These are phyloP conservation scores for Agrenia bidenticulata DNA, from an alignment of 2,888 invertebrate genomes.

Conservation along the genomic window DNA sequence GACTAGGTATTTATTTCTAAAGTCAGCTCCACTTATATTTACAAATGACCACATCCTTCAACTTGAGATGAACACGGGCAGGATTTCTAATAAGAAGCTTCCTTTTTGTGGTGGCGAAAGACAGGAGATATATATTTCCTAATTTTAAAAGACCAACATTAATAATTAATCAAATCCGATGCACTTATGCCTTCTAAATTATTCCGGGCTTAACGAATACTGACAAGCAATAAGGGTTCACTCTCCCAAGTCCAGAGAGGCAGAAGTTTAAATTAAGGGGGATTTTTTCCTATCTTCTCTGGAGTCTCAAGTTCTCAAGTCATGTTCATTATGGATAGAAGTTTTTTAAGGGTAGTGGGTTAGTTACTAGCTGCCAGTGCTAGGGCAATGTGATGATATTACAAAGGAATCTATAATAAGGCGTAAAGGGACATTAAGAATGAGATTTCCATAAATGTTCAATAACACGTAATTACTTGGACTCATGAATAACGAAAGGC, in stretches of 20 bases:
- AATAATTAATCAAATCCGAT: conserved; percentile 6
- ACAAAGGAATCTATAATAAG: conserved; percentile 28
- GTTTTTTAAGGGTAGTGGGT: no score
- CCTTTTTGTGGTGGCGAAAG: background rate
- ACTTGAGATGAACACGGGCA: no score
- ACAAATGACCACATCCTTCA: conserved; percentile 3
- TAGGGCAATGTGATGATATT: background rate
- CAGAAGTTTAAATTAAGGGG: background rate
- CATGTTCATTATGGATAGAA: no score
- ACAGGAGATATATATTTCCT: background rate
- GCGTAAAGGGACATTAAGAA: conserved; percentile 26
- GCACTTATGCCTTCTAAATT: background rate
- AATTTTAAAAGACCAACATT: conserved; percentile 8
- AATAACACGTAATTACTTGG: conserved; percentile 33
- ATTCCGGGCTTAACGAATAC: conserved; percentile 9
- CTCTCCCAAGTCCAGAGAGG: background rate
- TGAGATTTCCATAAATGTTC: conserved; percentile 34
- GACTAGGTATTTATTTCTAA: no score
- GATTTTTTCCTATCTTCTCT: no score
- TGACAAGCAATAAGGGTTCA: conserved; percentile 2
- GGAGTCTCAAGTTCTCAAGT: no score
- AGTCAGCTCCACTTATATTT: conserved; percentile 13
- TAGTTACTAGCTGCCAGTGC: no score
- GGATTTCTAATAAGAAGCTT: no score
- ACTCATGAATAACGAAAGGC: conserved; percentile 6